A percentile compares a stretch with the other conserved stretches of the same genome.
These are phyloP conservation scores for Euwallacea similis DNA, from an alignment of 1,140 invertebrate species.

Conservation along the genomic window DNA sequence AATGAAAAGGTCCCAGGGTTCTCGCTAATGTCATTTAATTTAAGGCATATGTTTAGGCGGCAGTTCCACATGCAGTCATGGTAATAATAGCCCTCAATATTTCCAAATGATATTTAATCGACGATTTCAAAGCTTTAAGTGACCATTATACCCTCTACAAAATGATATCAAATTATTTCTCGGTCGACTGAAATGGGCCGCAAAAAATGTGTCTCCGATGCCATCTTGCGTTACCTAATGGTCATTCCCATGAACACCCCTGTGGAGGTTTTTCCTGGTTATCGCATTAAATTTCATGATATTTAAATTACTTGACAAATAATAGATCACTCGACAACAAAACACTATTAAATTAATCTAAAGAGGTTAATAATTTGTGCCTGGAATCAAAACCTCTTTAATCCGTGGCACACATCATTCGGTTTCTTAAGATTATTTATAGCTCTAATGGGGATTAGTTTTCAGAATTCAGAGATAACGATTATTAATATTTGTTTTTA, in stretches of 20 bases:
- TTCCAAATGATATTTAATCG: constrained; percentile 45
- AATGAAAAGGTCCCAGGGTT: constrained; percentile 12
- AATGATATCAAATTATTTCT: constrained; percentile 44
- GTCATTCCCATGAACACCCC: background rate
- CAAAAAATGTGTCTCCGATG: constrained; percentile 37
- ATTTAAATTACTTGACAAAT: background rate
- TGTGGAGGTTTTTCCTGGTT: background rate
- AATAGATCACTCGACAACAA: constrained; percentile 14
- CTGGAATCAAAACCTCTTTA: too few relatives aligned
- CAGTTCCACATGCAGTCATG: constrained; percentile 25
- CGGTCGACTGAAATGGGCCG: constrained; percentile 26
- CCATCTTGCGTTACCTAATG: background rate
- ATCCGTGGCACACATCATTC: constrained; percentile 13
- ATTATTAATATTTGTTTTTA: constrained; percentile 25
- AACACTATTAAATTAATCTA: constrained; percentile 29
- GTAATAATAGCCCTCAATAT: constrained; percentile 41
- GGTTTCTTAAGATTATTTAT: constrained; percentile 12
- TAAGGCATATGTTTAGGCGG: constrained; percentile 46
- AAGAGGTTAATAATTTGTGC: constrained; percentile 13
- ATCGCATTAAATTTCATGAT: too few relatives aligned
- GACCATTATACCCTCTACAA: constrained; percentile 39
- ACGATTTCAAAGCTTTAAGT: constrained; percentile 42
- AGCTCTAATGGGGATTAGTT: constrained; percentile 20
- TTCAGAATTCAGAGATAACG: constrained; percentile 22
- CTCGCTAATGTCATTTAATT: constrained; percentile 48